A percentile compares a stretch with the other conserved stretches of the same genome.
Evolutionary conservation across 2,797 vertebrate genomes (phyloP).

Genomic region (Carcharodon carcharias): DNA sequence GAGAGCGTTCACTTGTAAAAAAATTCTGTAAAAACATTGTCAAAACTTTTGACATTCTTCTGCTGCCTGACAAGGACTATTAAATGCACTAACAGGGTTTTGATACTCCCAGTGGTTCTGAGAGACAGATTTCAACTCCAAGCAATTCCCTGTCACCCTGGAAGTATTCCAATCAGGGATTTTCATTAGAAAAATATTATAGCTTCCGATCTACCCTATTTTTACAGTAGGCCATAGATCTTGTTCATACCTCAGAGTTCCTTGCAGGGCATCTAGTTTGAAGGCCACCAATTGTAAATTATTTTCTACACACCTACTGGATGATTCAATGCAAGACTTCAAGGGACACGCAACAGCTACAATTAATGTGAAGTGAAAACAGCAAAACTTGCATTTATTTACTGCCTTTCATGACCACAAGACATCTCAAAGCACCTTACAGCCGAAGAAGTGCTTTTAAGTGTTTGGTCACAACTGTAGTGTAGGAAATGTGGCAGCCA

Average conservation of each 20-base stretch:
- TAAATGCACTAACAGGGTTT: constrained; percentile 1
- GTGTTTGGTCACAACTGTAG: neutral
- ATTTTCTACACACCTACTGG: neutral
- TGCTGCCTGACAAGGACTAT: neutral
- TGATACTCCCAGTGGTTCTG: neutral
- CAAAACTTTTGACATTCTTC: neutral
- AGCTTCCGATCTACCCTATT: neutral
- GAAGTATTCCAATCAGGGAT: constrained; percentile 7
- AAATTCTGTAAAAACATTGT: neutral
- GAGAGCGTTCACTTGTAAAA: neutral
- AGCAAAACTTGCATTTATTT: neutral
- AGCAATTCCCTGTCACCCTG: neutral
- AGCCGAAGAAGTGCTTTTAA: neutral
- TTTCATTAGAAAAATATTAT: neutral
- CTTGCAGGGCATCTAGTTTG: neutral
- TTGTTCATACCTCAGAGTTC: neutral
- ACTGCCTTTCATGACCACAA: too few relatives aligned
- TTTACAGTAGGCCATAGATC: neutral
- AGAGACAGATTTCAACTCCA: neutral
- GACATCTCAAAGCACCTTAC: neutral
- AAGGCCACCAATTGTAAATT: neutral
- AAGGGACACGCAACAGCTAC: neutral
- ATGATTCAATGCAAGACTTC: neutral
- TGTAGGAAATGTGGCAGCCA: neutral
- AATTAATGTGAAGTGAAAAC: neutral